A percentile compares a stretch with the other conserved stretches of the same genome.
phyloP scores from a whole-genome alignment of 2,797 vertebrate species.

The Staurois parvus region DNA sequence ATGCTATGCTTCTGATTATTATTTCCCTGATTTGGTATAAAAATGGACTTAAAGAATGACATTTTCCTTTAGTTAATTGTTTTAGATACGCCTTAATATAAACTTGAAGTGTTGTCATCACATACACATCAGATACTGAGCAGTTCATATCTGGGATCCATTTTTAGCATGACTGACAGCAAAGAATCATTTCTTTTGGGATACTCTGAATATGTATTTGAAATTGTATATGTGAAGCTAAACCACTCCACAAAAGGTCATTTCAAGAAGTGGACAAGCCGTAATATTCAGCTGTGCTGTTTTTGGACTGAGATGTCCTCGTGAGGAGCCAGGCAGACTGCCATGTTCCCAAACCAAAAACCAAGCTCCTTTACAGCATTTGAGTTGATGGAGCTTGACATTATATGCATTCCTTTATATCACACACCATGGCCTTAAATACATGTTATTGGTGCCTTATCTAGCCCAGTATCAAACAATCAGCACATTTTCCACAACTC shows the following conservation, averaged over 20 bases:
- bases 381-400: constrained; percentile 36
- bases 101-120: not conserved
- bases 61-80: no score
- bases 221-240: constrained; percentile 25
- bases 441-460: constrained; percentile 34
- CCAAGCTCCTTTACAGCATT: constrained; percentile 34
- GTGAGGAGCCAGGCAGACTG: constrained; percentile 18
- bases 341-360: constrained; percentile 36
- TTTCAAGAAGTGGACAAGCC: constrained; percentile 45
- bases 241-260: constrained; percentile 38
- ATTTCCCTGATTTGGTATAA: no score
- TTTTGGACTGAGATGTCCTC: constrained; percentile 35
- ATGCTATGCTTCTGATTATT: no score
- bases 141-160: not conserved
- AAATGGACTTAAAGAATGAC: no score
- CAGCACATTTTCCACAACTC: constrained; percentile 46
- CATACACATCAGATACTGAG: not conserved
- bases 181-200: not conserved
- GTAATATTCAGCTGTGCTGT: constrained; percentile 40
- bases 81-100: no score
- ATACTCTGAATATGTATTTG: constrained; percentile 4
- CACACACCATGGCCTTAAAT: constrained; percentile 39
- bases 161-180: not conserved
- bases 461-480: constrained; percentile 30
- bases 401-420: constrained; percentile 38